Evolutionary conservation across 2,888 invertebrate genomes (phyloP), one percentile per base, ranked within the genome.

Genomic region (Aleiodes testaceus): DNA sequence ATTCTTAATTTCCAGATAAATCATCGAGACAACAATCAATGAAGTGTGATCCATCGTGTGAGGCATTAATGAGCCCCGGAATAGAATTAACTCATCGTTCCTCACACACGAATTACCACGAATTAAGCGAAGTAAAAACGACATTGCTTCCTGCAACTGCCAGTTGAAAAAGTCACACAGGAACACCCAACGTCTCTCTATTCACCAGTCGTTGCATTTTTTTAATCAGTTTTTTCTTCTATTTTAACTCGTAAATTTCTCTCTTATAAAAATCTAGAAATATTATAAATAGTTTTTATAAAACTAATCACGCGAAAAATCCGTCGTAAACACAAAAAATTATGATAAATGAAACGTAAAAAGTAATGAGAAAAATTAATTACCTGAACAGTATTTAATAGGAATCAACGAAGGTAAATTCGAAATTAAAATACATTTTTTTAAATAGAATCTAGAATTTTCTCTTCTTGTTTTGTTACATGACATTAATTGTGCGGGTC

Each of bases 61-160:
- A 82, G 52, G 79, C 83, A 2, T 64, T 83, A 42, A 75, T 79
- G 18, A 72, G 74, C 49, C 77, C 73, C 18, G 80, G 76, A 64
- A 81, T 81, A 1, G 86, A 85, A 72, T 76, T 86, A 14, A 79
- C 78, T 50, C 86, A 86, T 63, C 79, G 87, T 50, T 81, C 80
- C 16, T 77, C 79, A 6, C 84, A 84, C 59, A 72, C 82, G 3
- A 84, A 84, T 12, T 81, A 79, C 47, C 85, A 87, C 11, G 87
- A 87, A 42, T 78, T 86, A 1, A 83, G 77, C 49, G 87, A 87
- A 75, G 87, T 87, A 6, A 85, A 85, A 20, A 85, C 84, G 14
- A 84, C 84, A 4, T 75, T 87, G 12, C 74, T 87, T 16, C 85
- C 86, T 14, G 84, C 81, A 2, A 83, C 82, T 11, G 83, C 81